Evolutionary conservation across 1,140 invertebrate genomes (phyloP).

Genomic region (Sitophilus oryzae): DNA sequence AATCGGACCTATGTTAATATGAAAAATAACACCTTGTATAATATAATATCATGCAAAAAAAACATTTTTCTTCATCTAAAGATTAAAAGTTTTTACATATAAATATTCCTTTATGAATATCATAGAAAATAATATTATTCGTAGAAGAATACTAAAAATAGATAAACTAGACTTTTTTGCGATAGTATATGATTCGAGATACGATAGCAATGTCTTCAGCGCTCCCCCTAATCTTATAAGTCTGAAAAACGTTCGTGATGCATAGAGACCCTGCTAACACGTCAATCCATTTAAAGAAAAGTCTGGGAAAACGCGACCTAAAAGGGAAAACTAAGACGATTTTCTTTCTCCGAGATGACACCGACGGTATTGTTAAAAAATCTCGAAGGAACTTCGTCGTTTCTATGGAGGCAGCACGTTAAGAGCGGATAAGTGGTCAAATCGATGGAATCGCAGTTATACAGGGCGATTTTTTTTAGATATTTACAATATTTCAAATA

Average conservation of each 20-base stretch:
- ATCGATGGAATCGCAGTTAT: neutral
- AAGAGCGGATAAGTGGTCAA: neutral
- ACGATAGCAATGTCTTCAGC: no score
- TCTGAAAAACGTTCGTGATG: neutral
- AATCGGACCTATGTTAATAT: no score
- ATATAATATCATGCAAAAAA: no score
- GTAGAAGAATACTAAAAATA: no score
- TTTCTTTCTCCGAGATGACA: neutral
- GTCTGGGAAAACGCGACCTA: neutral
- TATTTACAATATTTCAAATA: no score
- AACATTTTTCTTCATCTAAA: no score
- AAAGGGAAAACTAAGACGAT: neutral
- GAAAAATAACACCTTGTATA: no score
- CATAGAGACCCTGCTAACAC: neutral
- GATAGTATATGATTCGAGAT: no score
- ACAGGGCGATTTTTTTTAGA: conserved; percentile 4
- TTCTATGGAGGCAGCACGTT: neutral
- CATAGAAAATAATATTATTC: no score
- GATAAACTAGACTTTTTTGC: no score
- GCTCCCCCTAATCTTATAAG: neutral
- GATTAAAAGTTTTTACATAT: no score
- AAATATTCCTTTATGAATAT: no score
- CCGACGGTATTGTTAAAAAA: neutral
- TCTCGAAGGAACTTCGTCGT: neutral
- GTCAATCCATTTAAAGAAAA: neutral